phyloP scores from a whole-genome alignment of 2,797 vertebrate species.

The Netta rufina region DNA sequence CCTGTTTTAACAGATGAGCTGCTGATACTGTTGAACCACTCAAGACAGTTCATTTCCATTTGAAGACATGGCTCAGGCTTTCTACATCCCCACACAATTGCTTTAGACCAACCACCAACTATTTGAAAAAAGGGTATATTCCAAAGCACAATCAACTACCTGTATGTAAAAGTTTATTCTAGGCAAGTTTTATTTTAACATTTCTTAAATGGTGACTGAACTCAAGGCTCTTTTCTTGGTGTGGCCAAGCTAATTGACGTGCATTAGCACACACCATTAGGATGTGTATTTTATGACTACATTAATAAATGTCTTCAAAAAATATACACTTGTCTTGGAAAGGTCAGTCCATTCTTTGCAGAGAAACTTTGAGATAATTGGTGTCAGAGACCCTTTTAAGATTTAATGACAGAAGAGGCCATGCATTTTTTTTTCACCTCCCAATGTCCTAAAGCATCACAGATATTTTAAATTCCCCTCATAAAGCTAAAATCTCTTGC shows the following conservation, averaged over 20 bases:
- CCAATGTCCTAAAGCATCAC: background rate
- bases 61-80: background rate
- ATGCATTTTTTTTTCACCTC: background rate
- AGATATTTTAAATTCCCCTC: background rate
- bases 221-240: background rate
- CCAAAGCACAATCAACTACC: background rate
- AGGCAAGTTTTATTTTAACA: background rate
- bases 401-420: background rate
- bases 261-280: background rate
- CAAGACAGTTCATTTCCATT: background rate
- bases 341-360: background rate
- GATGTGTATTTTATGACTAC: background rate
- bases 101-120: background rate
- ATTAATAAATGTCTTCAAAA: background rate
- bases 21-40: background rate
- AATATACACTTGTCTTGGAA: background rate
- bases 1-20: background rate
- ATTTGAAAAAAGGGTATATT: background rate
- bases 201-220: background rate
- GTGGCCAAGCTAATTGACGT: background rate
- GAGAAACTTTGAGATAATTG: background rate
- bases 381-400: background rate
- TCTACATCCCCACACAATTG: rapidly evolving
- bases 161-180: background rate
- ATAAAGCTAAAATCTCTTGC: background rate